Conservation (phyloP, 2,113 vertebrate genomes). For the Lathamus discolor region DNA sequence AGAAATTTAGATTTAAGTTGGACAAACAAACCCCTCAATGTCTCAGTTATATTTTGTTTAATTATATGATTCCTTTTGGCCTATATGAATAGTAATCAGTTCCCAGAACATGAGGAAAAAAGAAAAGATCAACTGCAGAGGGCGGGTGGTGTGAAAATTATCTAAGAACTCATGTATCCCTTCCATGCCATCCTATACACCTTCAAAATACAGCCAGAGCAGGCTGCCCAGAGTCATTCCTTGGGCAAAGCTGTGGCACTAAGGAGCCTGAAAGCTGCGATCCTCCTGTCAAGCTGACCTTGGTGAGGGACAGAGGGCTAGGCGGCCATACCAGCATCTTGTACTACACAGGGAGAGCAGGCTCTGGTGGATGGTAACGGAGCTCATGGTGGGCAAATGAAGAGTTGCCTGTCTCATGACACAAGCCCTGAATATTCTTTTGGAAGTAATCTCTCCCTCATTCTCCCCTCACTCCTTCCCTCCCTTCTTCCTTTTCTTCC, state of each 20-base stretch:
- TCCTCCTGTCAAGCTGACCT: background rate
- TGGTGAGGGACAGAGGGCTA: background rate
- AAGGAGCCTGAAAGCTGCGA: background rate
- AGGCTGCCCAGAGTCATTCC: background rate
- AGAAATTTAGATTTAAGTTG: background rate
- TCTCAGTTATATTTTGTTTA: background rate
- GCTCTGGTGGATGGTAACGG: fast-evolving
- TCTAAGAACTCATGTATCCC: background rate
- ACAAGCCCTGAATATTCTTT: background rate
- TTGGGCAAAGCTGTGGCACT: too few species aligned
- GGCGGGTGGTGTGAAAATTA: fast-evolving
- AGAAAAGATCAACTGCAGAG: background rate
- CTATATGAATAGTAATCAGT: background rate
- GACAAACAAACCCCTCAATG: background rate
- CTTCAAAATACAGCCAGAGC: background rate
- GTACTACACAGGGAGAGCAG: background rate
- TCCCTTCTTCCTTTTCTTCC: background rate
- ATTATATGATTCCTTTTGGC: background rate
- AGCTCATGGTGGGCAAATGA: background rate
- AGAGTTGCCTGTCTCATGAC: background rate
- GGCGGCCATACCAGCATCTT: background rate
- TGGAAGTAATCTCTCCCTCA: background rate
- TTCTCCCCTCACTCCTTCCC: background rate
- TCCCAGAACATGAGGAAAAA: background rate
- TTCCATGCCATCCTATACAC: background rate